phyloP scores from a whole-genome alignment of 23 tunicate genomes.

The Ascidia mentula region DNA sequence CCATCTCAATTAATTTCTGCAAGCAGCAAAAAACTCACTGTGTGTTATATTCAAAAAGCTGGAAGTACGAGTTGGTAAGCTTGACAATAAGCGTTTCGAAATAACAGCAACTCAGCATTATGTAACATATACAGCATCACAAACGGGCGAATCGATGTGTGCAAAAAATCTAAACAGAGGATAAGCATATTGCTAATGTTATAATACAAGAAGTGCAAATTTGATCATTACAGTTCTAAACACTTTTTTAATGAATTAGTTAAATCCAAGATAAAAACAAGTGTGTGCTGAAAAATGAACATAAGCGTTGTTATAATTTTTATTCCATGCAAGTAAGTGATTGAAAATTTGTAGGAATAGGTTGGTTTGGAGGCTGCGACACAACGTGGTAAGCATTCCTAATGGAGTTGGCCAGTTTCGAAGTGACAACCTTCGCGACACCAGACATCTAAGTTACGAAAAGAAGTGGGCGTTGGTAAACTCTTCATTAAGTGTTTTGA shows the following conservation, averaged over 20 bases:
- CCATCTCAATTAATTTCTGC: background rate
- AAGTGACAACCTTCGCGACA: background rate
- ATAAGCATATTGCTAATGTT: no score
- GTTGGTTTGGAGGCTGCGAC: background rate
- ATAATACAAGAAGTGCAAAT: no score
- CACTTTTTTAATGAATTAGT: no score
- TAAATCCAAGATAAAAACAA: no score
- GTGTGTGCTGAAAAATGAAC: no score
- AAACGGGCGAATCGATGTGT: no score
- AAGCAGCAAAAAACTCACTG: background rate
- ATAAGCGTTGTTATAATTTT: no score
- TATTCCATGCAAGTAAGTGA: no score
- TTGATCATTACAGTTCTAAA: no score
- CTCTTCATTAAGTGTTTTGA: background rate
- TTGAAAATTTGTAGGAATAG: background rate
- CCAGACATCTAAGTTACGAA: background rate
- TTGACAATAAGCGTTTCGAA: background rate
- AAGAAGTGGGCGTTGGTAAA: background rate
- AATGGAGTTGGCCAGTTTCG: background rate
- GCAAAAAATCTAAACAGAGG: no score
- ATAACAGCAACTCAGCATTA: no score
- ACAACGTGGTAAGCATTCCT: background rate
- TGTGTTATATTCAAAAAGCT: slow-evolving; percentile 1
- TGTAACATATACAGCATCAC: no score
- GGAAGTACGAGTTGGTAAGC: slow-evolving; percentile 1